phyloP scores from a whole-genome alignment of 2,888 invertebrate species.

The Zhuqinia jingwanae region DNA sequence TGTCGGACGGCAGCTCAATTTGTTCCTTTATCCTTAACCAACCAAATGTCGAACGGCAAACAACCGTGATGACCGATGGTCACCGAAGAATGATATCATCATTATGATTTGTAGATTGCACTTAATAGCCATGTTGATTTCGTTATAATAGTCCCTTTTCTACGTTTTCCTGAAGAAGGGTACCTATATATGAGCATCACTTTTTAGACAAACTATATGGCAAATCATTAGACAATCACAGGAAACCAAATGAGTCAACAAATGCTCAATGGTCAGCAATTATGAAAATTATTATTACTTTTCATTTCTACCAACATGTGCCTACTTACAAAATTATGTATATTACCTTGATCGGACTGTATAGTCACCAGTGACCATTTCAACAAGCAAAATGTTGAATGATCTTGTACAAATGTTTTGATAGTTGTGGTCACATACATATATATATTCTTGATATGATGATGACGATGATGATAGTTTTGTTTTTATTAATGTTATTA shows the following conservation, averaged over 20 bases:
- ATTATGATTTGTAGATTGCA: conserved; percentile 43
- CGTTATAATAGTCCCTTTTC: conserved; percentile 10
- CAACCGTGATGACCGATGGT: conserved; percentile 30
- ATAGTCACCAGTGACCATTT: no score
- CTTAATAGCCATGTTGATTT: conserved; percentile 21
- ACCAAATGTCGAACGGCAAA: conserved; percentile 2
- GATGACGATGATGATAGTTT: not conserved
- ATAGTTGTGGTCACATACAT: not conserved
- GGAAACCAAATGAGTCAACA: not conserved
- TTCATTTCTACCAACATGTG: not conserved
- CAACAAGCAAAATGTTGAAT: no score
- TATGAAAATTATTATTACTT: conserved; percentile 17
- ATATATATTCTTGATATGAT: not conserved
- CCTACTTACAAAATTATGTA: no score
- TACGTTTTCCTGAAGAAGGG: not conserved
- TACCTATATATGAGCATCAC: not conserved
- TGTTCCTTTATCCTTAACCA: conserved; percentile 28
- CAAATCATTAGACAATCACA: no score
- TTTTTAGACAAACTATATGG: no score
- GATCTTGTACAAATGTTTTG: conserved; percentile 18
- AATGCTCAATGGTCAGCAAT: not conserved
- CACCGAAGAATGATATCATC: conserved; percentile 26
- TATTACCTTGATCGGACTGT: no score
- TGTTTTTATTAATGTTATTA: no score
- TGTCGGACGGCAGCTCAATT: conserved; percentile 31